Evolutionary conservation across 2,113 vertebrate genomes (phyloP), one percentile per base, ranked within the genome.

Genomic region (Anguilla rostrata): DNA sequence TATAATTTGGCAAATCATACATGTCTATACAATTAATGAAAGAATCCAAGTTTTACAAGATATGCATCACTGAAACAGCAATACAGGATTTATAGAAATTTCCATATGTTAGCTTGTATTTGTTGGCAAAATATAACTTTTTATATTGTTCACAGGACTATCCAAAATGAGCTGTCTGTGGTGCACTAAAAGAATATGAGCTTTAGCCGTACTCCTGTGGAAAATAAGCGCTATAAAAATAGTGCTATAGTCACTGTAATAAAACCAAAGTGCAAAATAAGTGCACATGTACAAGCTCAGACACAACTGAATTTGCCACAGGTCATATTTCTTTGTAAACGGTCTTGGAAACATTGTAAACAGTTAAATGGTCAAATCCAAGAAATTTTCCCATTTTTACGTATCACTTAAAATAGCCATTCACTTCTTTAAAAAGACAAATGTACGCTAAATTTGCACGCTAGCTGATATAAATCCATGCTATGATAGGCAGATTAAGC

Each of bases 61-160:
- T 34, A 75, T 12, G 71, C 9, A 34, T 75, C 71, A 75, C 34
- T 29, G 4, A 75, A 75, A 75, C 71, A 29, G n/a, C 26, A 53
- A 53, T 75, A 3, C 12, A 12, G 71, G 3, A 34, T 34, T 11
- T 26, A 34, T 75, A 75, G 26, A n/a, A 12, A 34, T 75, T 34
- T 75, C n/a, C 26, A n/a, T 34, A 34, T 34, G 11, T 75, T 66
- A 66, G 60, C 60, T 66, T 66, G 60, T 66, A 66, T 26, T 66
- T 66, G 60, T 8, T 75, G 71, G 26, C 71, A 75, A 75, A 75
- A 75, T 75, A 34, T 29, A 1, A 34, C 1, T n/a, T 75, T 75
- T 34, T 34, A 75, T 75, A 75, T 85, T 26, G 26, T 79, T 81
- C 40, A 75, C 41, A 22, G 20, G 75, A 85, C 22, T 57, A 80